These are phyloP conservation scores for Forbesichthys papilliferus DNA, from an alignment of 2,113 vertebrate genomes.

Conservation along the genomic window DNA sequence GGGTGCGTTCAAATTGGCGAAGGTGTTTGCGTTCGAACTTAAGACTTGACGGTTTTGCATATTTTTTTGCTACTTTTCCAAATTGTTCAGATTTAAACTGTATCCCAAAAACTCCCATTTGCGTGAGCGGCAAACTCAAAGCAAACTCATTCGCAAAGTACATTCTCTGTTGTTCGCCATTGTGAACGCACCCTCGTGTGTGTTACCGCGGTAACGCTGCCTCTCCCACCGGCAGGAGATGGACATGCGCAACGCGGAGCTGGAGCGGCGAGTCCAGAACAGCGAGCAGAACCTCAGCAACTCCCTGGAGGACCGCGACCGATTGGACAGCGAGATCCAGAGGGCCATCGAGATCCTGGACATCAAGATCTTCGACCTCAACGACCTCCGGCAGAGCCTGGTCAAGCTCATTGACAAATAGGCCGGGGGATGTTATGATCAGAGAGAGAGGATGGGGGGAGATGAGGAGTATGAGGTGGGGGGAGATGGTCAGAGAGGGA, in stretches of 20 bases:
- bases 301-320: slow-evolving; percentile 83
- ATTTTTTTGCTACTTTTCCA: no score
- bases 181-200: neutral
- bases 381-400: slow-evolving; percentile 89
- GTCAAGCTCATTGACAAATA: slow-evolving; percentile 87
- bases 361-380: slow-evolving; percentile 93
- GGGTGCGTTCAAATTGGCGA: no score
- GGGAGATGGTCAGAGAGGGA: neutral
- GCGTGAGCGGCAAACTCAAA: no score
- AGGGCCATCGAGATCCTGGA: slow-evolving; percentile 89
- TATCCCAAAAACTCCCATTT: no score
- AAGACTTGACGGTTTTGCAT: no score
- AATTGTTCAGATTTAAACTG: no score
- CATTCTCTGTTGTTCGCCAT: no score
- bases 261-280: slow-evolving; percentile 84
- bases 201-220: neutral
- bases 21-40: no score
- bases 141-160: no score
- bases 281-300: slow-evolving; percentile 83
- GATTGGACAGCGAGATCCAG: slow-evolving; percentile 82
- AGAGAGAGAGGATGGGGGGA: rapidly evolving
- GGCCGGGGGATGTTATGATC: slow-evolving; percentile 6
- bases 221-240: slow-evolving; percentile 76
- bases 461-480: neutral
- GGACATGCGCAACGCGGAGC: slow-evolving; percentile 84